A percentile compares a stretch with the other conserved stretches of the same genome.
Evolutionary conservation across 2,797 vertebrate genomes (phyloP).

Genomic region (Sciurus vulgaris): DNA sequence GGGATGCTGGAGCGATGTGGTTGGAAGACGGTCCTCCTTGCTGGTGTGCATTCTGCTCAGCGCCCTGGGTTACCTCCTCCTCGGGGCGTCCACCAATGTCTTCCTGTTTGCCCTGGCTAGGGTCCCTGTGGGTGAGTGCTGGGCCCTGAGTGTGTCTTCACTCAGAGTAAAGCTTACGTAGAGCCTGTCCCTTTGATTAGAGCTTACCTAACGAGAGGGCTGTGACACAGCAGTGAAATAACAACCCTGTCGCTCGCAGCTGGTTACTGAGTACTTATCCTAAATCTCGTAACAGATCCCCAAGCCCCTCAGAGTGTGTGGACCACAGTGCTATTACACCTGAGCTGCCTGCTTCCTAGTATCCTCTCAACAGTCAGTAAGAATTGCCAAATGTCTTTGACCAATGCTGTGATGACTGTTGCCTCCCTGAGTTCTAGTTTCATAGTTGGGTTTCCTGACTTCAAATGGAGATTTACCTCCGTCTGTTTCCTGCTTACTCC

Average conservation of each 20-base stretch:
- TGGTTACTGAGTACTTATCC: background rate
- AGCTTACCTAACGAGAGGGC: background rate
- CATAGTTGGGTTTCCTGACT: background rate
- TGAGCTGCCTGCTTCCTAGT: background rate
- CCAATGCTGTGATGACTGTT: background rate
- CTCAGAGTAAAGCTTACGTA: background rate
- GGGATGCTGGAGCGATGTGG: constrained; percentile 98
- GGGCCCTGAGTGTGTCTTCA: background rate
- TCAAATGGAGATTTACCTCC: background rate
- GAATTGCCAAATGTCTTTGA: background rate
- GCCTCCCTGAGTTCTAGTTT: background rate
- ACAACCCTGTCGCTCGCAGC: too few species aligned
- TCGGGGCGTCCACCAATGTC: constrained; percentile 93
- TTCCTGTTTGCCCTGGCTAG: constrained; percentile 93
- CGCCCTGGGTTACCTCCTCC: constrained; percentile 93
- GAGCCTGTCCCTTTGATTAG: background rate
- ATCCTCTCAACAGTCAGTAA: background rate
- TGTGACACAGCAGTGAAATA: too few species aligned
- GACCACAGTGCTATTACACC: rapidly evolving
- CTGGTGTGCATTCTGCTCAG: constrained; percentile 95
- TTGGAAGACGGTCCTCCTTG: constrained; percentile 93
- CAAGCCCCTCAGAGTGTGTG: rapidly evolving
- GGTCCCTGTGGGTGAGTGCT: constrained; percentile 94
- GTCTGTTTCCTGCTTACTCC: background rate
- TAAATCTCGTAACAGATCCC: background rate